These are phyloP conservation scores for Clarias fuscus DNA, from an alignment of 2,797 vertebrate species.

Conservation along the genomic window DNA sequence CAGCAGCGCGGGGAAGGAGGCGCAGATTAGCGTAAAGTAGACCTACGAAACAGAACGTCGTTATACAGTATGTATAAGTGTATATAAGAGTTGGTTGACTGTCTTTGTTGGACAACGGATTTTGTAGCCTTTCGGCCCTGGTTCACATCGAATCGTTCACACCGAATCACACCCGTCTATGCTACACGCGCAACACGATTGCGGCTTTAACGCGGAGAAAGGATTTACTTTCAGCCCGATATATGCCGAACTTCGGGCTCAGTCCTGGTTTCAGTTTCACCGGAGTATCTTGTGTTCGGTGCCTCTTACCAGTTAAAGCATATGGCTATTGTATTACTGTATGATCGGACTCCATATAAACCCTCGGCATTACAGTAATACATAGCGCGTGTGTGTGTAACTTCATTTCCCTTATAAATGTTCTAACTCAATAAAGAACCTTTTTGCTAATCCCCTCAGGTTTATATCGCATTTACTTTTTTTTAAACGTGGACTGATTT, in stretches of 20 bases:
- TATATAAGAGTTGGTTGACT: too few relatives aligned
- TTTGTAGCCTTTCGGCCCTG: too few relatives aligned
- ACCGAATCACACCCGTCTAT: too few relatives aligned
- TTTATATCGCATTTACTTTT: conserved; percentile 19
- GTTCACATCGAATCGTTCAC: too few relatives aligned
- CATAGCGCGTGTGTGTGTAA: not conserved
- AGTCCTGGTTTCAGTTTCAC: not conserved
- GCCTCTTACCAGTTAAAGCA: not conserved
- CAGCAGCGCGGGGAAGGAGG: too few relatives aligned
- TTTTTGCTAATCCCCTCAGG: conserved; percentile 6
- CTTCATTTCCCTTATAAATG: conserved; percentile 21
- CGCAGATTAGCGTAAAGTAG: too few relatives aligned
- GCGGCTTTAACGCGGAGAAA: not conserved
- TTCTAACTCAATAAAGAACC: conserved; percentile 27
- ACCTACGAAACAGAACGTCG: too few relatives aligned
- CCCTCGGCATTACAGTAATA: conserved; percentile 28
- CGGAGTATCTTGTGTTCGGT: not conserved
- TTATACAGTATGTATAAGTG: too few relatives aligned
- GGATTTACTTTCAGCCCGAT: not conserved
- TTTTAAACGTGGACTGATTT: conserved; percentile 20
- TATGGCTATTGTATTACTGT: conserved; percentile 8
- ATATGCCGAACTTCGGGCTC: not conserved
- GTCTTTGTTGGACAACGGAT: too few relatives aligned
- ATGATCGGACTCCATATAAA: conserved; percentile 5
- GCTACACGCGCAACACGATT: not conserved